Conservation (phyloP, 2,113 vertebrate species). For the Boulengeromyrus knoepffleri region DNA sequence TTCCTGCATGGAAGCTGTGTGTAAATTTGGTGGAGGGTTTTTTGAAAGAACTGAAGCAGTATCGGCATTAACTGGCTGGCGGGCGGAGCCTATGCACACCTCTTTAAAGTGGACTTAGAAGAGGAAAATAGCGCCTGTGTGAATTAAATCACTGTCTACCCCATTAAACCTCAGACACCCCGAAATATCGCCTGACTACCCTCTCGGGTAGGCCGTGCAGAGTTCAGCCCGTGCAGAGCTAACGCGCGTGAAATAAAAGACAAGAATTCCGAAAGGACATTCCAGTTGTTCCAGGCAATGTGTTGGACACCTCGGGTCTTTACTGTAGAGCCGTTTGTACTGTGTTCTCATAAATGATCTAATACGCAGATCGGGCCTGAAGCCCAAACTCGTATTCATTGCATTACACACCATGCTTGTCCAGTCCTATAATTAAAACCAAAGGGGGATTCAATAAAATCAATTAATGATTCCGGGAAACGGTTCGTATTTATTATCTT, state of each 20-base stretch:
- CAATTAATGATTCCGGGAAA: not conserved
- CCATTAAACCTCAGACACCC: not conserved
- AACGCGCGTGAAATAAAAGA: not conserved
- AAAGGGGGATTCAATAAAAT: not conserved
- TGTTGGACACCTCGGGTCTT: not conserved
- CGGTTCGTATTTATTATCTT: not conserved
- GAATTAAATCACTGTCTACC: slow-evolving; percentile 3
- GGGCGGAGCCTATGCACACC: not conserved
- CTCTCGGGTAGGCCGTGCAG: not conserved
- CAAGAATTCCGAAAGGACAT: not conserved
- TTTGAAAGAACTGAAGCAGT: not conserved
- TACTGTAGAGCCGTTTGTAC: not conserved
- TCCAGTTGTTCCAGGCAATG: not conserved
- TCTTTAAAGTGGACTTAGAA: not conserved
- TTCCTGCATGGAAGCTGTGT: not conserved
- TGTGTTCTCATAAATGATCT: not conserved
- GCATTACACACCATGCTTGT: not conserved
- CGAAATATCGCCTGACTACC: not conserved
- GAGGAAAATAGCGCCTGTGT: not conserved
- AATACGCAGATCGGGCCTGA: not conserved
- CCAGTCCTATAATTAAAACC: not conserved
- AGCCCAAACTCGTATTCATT: not conserved
- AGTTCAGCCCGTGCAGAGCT: not conserved
- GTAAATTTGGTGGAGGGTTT: not conserved
- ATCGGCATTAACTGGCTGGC: not conserved